Conservation (phyloP, 2,113 vertebrate species). For the Laticauda laticaudata region DNA sequence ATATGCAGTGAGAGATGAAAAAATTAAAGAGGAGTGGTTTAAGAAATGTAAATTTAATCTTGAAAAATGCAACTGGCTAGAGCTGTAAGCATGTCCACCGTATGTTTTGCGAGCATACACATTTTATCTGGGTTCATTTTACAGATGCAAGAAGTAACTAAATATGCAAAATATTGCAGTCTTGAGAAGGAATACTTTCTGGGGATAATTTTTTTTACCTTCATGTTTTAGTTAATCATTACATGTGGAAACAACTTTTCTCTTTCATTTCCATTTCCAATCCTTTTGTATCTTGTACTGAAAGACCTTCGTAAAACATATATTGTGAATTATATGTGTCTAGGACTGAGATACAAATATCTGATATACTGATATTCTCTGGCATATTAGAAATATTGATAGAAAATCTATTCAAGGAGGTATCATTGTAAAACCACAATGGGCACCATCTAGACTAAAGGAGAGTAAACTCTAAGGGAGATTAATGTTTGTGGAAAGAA, state of each 20-base stretch:
- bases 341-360: background rate
- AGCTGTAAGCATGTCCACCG: background rate
- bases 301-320: background rate
- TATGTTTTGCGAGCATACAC: background rate
- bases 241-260: background rate
- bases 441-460: background rate
- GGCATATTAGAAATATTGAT: background rate
- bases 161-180: background rate
- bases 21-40: background rate
- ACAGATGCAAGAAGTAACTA: background rate
- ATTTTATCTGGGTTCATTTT: background rate
- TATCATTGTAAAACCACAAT: background rate
- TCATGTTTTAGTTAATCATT: background rate
- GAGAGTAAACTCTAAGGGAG: background rate
- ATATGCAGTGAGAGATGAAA: background rate
- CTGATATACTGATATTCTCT: background rate
- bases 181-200: background rate
- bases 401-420: background rate
- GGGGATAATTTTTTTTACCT: background rate
- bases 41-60: background rate
- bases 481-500: background rate
- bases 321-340: background rate
- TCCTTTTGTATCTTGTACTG: conserved; percentile 12
- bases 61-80: background rate
- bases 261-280: background rate